Base-by-base conservation (phyloP, 2,113 vertebrate species). In the Mirounga angustirostris region DNA sequence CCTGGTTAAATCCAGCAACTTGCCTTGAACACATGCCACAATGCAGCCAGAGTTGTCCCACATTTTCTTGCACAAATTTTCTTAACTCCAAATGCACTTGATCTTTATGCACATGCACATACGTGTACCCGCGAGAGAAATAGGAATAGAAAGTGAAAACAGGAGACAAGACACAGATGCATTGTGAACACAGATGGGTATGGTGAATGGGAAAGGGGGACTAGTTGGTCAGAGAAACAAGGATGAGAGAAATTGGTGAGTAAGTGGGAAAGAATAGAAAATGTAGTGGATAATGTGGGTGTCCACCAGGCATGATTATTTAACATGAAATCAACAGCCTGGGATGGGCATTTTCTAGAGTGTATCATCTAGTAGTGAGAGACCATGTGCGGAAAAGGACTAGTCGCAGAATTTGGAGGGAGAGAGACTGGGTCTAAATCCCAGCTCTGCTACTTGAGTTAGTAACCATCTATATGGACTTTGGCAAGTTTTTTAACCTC, bases 31-130 rank as follows among this genome's bases (percentile, higher is more conserved):
- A n/a, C 5, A 30, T 5, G 8, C 19, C 8, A 61, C 22, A 10
- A 10, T 3, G 11, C 16, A n/a, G 15, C 10, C 19, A 1, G 2
- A 40, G 54, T 10, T 61, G 50, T 22, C 56, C 28, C 26, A n/a
- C 5, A 0, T 52, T 50, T 94, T 89, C 67, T 46, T 67, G 15
- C 2, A 43, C 40, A 78, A 13, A 50, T 21, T 84, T 56, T 78
- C 81, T 52, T 36, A 67, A 7, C 43, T n/a, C 40, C 61, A 46
- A 36, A 63, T 5, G 21, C 16, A 1, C 8, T 0, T 58, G 26
- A 13, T 59, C 43, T 4, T 46, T 33, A 30, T 28, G 19, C 30
- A 36, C 12, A 52, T 11, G 18, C 1, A 11, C 1, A 0, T 16
- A 26, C 46, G 36, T 36, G 11, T 10, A 40, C 8, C 65, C 18